Conservation (phyloP, 1,140 invertebrate species). For the Aphis craccivora region DNA sequence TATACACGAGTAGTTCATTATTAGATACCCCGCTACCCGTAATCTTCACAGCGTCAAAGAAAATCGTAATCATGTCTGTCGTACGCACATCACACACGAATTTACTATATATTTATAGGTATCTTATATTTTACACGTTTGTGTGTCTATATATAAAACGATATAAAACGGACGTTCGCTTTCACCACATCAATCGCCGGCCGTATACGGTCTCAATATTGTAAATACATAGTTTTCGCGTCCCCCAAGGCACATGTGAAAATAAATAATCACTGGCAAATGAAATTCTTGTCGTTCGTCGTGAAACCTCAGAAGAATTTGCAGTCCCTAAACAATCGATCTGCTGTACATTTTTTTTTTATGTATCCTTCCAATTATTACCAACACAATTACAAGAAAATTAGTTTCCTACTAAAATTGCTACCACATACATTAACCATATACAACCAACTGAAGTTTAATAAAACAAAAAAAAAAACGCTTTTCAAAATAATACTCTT, state of each 20-base stretch:
- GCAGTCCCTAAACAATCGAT: too few species aligned
- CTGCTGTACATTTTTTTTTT: too few species aligned
- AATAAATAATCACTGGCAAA: background rate
- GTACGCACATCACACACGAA: background rate
- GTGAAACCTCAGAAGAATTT: background rate
- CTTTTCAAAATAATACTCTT: too few species aligned
- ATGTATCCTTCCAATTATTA: background rate
- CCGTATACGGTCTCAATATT: slow-evolving; percentile 36
- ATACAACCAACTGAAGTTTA: background rate
- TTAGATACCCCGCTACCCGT: background rate
- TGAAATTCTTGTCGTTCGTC: background rate
- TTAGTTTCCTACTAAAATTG: background rate
- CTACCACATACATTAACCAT: too few species aligned
- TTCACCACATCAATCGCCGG: background rate
- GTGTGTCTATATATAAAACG: background rate
- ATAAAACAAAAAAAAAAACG: background rate
- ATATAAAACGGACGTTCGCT: background rate
- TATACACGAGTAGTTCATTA: too few species aligned
- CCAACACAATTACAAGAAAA: background rate
- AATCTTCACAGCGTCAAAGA: background rate
- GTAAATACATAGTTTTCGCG: background rate
- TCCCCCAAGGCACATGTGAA: background rate
- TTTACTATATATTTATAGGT: background rate
- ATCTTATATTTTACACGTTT: background rate
- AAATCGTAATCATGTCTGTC: background rate